These are phyloP conservation scores for Zoroaster sp. DNA, from an alignment of 53 echinoderm and acorn worm species.

Conservation along the genomic window DNA sequence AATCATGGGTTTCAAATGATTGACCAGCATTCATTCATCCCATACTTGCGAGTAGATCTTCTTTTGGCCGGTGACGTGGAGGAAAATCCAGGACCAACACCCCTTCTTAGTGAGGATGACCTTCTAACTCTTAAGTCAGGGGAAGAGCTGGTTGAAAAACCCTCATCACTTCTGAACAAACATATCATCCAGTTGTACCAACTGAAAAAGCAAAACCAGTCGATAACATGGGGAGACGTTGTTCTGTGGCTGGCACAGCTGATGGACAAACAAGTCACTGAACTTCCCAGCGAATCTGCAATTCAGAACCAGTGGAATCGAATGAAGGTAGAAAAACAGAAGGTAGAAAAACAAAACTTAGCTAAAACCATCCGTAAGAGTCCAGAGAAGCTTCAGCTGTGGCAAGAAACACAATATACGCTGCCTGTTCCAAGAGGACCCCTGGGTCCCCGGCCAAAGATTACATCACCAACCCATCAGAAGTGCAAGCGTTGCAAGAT, in stretches of 20 bases:
- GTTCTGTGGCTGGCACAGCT: background rate
- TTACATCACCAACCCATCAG: background rate
- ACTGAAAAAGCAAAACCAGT: background rate
- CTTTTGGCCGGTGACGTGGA: background rate
- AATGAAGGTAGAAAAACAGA: background rate
- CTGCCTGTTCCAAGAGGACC: background rate
- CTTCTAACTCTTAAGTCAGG: background rate
- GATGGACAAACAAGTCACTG: background rate
- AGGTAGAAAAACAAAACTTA: background rate
- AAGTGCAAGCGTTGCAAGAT: background rate
- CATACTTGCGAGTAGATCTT: background rate
- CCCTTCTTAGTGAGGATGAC: background rate
- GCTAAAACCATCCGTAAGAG: background rate
- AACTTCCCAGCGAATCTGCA: background rate
- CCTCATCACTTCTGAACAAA: background rate
- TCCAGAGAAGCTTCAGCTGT: background rate
- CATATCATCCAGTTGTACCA: background rate
- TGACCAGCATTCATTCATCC: background rate
- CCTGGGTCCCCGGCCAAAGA: background rate
- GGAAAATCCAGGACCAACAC: background rate
- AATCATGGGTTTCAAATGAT: background rate
- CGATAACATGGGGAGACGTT: conserved; percentile 2
- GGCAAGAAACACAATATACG: background rate
- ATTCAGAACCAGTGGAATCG: background rate
- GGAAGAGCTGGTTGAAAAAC: conserved; percentile 2